Evolutionary conservation across 2,797 vertebrate species (phyloP).

Genomic region (Spondyliosoma cantharus): DNA sequence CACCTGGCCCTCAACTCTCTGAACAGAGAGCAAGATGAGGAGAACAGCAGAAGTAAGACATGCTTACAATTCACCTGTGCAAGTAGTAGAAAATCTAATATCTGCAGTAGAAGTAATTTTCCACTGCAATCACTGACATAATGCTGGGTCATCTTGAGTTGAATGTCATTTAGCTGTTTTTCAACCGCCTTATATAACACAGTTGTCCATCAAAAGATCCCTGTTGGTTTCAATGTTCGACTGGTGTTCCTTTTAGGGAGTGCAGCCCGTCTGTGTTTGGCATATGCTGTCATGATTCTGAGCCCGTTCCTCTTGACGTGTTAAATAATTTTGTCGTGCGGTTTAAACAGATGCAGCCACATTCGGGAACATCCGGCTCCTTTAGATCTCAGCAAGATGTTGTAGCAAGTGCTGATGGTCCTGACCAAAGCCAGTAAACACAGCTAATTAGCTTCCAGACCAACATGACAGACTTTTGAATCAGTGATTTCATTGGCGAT

Average conservation of each 20-base stretch:
- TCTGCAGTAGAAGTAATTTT: not conserved
- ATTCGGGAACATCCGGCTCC: constrained; percentile 21
- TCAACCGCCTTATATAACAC: not conserved
- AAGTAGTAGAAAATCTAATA: not conserved
- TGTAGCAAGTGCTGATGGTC: not conserved
- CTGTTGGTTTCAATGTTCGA: not conserved
- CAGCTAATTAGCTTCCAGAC: not conserved
- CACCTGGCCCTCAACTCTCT: constrained; percentile 88
- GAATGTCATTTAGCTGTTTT: constrained; percentile 5
- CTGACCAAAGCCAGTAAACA: not conserved
- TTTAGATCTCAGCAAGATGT: constrained; percentile 11
- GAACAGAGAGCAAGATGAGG: constrained; percentile 86
- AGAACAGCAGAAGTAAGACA: constrained; percentile 85
- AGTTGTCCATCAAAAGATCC: not conserved
- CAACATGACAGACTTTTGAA: constrained; percentile 13
- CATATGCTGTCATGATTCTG: constrained; percentile 13
- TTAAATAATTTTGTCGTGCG: constrained; percentile 24
- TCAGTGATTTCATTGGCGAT: not conserved
- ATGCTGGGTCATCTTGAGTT: not conserved
- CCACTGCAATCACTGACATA: constrained; percentile 7
- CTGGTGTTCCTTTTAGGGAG: not conserved
- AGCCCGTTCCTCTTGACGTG: not conserved
- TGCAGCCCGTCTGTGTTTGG: constrained; percentile 5
- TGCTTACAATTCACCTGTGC: constrained; percentile 14
- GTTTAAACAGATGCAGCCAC: constrained; percentile 10